Evolutionary conservation across 2,888 invertebrate genomes (phyloP), one percentile per base, ranked within the genome.

Genomic region (Drosophila pseudotakahashii): DNA sequence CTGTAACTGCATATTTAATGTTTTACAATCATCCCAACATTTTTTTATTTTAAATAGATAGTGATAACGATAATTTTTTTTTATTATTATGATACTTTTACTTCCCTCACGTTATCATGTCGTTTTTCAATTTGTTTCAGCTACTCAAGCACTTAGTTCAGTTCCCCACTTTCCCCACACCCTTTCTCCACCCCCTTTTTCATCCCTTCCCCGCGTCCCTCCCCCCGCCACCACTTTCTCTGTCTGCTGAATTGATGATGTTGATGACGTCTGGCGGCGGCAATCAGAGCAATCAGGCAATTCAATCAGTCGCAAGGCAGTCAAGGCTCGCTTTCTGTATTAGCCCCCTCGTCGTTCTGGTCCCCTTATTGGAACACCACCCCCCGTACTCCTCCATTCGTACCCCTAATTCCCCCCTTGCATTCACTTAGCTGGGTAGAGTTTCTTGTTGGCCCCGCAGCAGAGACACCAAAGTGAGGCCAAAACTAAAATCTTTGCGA

Each of bases 241-340:
- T 54, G 71, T 58, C 63, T 63, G 70, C 50, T 39, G 37, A 45
- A 52, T 55, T 67, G 80, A 75, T 70, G 78, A 80, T 69, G 77
- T 55, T 48, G 73, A 62, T 55, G 73, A 63, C 62, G 78, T 79
- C 81, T 81, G 79, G 60, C 55, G 73, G 77, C 78, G 72, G 78
- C 81, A 84, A 82, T 82, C 83, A 81, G 79, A 76, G 81, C 79
- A 83, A 82, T 82, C 82, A 80, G 80, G 81, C 80, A 80, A 84
- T 82, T 82, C 81, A 81, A 84, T 82, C 84, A 84, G 73, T 72
- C 74, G 68, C 68, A 61, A 50, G 66, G 30, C 59, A 69, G 51
- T 26, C 63, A 41, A 36, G 57, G 32, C 57, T 39, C 39, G 23
- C 64, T 45, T 19, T 44, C 44, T 14, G 48, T 42, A 50, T 60